phyloP scores from a whole-genome alignment of 2,113 vertebrate genomes.

The Ifrita kowaldi region DNA sequence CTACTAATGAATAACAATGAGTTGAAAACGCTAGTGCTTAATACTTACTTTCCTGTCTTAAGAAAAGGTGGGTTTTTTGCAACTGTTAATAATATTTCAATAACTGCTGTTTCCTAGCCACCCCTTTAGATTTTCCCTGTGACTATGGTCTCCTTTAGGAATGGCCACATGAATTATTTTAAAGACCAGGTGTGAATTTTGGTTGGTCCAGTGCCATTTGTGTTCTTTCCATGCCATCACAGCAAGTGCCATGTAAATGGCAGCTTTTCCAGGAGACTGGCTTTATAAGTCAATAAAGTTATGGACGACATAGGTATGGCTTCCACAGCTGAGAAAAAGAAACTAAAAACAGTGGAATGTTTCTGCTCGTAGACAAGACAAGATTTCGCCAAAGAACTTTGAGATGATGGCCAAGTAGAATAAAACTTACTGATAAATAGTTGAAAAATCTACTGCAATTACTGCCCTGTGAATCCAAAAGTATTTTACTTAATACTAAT shows the following conservation, averaged over 20 bases:
- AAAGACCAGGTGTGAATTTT: not conserved
- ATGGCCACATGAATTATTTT: not conserved
- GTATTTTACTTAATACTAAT: slow-evolving; percentile 78
- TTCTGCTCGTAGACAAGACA: not conserved
- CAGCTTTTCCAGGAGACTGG: not conserved
- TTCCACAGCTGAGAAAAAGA: not conserved
- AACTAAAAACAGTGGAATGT: not conserved
- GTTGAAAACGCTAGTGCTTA: not conserved
- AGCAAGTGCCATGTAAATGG: not conserved
- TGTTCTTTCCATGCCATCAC: not conserved
- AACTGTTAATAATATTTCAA: not conserved
- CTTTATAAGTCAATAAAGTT: not conserved
- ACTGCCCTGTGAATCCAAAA: slow-evolving; percentile 74
- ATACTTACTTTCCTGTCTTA: not conserved
- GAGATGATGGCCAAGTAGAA: slow-evolving; percentile 31
- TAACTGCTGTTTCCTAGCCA: not conserved
- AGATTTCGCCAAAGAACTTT: slow-evolving; percentile 14
- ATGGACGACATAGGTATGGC: not conserved
- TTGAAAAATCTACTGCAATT: slow-evolving; percentile 69
- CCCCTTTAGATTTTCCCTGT: not conserved
- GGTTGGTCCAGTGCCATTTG: not conserved
- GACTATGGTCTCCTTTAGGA: not conserved
- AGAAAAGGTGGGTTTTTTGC: not conserved
- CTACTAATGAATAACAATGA: not conserved
- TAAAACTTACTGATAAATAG: slow-evolving; percentile 67